These are phyloP conservation scores for Okamejei kenojei DNA, from an alignment of 2,797 vertebrate species.

Conservation along the genomic window DNA sequence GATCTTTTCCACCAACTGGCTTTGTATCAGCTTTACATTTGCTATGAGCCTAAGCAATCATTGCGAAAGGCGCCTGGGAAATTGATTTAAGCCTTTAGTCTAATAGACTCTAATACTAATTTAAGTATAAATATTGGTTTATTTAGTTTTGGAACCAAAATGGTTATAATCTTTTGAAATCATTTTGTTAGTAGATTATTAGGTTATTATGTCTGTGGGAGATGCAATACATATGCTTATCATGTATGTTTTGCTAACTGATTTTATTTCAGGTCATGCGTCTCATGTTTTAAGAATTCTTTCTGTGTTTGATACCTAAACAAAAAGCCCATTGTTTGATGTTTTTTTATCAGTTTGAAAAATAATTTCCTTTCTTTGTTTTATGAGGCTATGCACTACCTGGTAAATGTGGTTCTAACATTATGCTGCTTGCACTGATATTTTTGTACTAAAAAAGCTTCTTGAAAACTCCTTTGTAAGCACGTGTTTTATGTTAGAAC, in stretches of 20 bases:
- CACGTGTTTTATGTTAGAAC: slow-evolving; percentile 32
- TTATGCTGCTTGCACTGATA: slow-evolving; percentile 36
- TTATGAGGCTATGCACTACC: slow-evolving; percentile 33
- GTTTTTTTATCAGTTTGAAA: slow-evolving; percentile 16
- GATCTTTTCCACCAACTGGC: slow-evolving; percentile 11
- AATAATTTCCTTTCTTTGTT: slow-evolving; percentile 9
- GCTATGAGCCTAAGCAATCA: slow-evolving; percentile 24
- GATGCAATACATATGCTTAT: slow-evolving; percentile 37
- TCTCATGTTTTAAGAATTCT: slow-evolving; percentile 11
- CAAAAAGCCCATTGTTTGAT: background rate
- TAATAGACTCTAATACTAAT: slow-evolving; percentile 37
- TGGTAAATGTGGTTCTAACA: slow-evolving; percentile 34
- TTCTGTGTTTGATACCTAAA: background rate
- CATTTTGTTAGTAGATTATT: slow-evolving; percentile 21
- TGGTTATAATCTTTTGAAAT: slow-evolving; percentile 29
- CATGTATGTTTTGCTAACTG: slow-evolving; percentile 34
- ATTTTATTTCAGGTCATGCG: background rate
- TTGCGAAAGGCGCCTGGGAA: slow-evolving; percentile 29
- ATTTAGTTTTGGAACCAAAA: slow-evolving; percentile 23
- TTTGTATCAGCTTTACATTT: slow-evolving; percentile 7
- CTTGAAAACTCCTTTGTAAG: slow-evolving; percentile 30
- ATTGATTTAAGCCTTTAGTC: slow-evolving; percentile 32
- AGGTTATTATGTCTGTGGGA: slow-evolving; percentile 28
- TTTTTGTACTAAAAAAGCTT: slow-evolving; percentile 37
- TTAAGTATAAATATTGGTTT: slow-evolving; percentile 33